Percentiles rank a stretch among this genome's conserved stretches.
Evolutionary conservation across 1,140 invertebrate species (phyloP).

Genomic region (Diachasmimorpha longicaudata): DNA sequence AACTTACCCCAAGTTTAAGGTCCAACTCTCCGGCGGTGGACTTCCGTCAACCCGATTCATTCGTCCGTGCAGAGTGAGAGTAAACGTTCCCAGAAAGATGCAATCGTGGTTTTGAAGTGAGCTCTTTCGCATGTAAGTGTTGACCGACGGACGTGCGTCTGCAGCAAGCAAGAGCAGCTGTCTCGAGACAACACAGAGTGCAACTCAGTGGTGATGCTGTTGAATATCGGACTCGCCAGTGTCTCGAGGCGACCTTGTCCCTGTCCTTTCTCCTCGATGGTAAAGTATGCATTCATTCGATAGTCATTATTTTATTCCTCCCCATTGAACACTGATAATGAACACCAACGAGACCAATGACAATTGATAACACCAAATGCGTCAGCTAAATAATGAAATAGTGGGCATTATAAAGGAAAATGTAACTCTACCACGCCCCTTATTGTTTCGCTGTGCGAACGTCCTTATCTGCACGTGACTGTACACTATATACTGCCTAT

Average conservation of each 20-base stretch:
- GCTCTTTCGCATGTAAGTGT: not conserved
- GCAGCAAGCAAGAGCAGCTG: slow-evolving; percentile 10
- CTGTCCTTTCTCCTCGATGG: slow-evolving; percentile 12
- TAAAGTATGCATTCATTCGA: not conserved
- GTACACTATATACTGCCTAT: slow-evolving; percentile 9
- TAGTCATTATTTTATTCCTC: not conserved
- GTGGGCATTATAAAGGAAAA: not conserved
- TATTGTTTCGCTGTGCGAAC: slow-evolving; percentile 17
- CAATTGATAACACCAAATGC: not conserved
- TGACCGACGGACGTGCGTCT: slow-evolving; percentile 13
- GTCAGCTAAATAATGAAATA: slow-evolving; percentile 11
- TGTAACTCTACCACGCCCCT: slow-evolving; percentile 4
- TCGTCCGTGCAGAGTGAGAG: slow-evolving; percentile 4
- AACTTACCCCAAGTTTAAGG: slow-evolving; percentile 21
- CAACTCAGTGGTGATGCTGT: not conserved
- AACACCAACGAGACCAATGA: not conserved
- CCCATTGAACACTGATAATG: not conserved
- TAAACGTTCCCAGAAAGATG: slow-evolving; percentile 21
- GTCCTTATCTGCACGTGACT: slow-evolving; percentile 24
- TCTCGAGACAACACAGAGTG: not conserved
- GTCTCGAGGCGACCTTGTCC: slow-evolving; percentile 18
- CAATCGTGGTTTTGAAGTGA: not conserved
- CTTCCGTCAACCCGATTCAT: slow-evolving; percentile 19
- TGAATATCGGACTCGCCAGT: not conserved
- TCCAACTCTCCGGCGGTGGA: not conserved